Evolutionary conservation across 2,888 invertebrate genomes (phyloP), one percentile per base, ranked within the genome.

Genomic region (Baccha elongata): DNA sequence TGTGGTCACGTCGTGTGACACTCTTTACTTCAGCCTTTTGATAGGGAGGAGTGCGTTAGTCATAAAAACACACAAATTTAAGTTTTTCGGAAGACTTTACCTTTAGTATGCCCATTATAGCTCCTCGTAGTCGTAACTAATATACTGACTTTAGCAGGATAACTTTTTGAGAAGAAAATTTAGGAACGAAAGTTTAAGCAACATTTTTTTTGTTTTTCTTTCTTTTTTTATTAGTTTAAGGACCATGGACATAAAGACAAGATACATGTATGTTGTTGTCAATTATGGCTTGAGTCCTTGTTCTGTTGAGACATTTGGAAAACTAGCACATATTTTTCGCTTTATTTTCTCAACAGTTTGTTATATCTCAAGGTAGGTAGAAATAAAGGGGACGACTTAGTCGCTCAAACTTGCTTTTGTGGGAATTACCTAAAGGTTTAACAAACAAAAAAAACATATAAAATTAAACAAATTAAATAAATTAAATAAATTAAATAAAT

Each of bases 181-280:
- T 32, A 32, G 3, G 26, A 21, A 23, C 42, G n/a, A 4, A n/a
- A 60, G 35, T 29, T 73, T 42, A 23, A 21, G 32, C 46, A 67
- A 35, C 58, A 67, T 72, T 29, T 50, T 72, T 60, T 23, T 42
- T 58, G 40, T 21, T 32, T 42, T 29, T 44, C 19, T 53, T 35
- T 53, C n/a, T n/a, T 37, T 21, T 46, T 64, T 50, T 29, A 40
- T 42, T 40, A 40, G 35, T 50, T 21, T 37, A 3, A 42, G 42
- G 26, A 26, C 32, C 58, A 13, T n/a, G 55, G 42, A 29, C 8
- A 65, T 60, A 67, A 62, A 50, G 67, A 62, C 58, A 75, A 67
- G 60, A 23, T 23, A 44, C 58, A 44, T 53, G 67, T 69, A 74
- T 53, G 67, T 69, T 71, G 69, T 69, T 67, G 71, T 75, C 75